These are phyloP conservation scores for Heliconius erato DNA, from an alignment of 2,888 invertebrate species.

Conservation along the genomic window DNA sequence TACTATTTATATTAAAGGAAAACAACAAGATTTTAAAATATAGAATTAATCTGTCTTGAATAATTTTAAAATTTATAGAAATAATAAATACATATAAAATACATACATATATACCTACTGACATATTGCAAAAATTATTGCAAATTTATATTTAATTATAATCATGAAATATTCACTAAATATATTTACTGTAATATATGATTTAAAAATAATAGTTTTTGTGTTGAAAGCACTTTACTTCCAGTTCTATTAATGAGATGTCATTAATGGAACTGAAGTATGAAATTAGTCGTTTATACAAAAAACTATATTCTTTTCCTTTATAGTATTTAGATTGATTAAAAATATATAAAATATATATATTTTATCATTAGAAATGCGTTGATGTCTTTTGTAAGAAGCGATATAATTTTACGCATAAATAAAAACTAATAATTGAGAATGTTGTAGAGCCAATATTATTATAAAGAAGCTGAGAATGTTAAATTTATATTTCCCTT, in stretches of 20 bases:
- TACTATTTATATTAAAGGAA: too few species aligned
- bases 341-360: not conserved
- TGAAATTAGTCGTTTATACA: not conserved
- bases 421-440: not conserved
- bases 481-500: not conserved
- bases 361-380: slow-evolving; percentile 35
- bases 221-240: not conserved
- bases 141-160: not conserved
- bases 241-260: not conserved
- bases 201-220: not conserved
- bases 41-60: too few species aligned
- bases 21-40: too few species aligned
- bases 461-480: not conserved
- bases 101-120: too few species aligned
- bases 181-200: not conserved
- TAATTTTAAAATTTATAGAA: too few species aligned
- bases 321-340: not conserved
- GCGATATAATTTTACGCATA: slow-evolving; percentile 28
- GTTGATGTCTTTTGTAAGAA: slow-evolving; percentile 49
- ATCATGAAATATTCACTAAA: not conserved
- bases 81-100: too few species aligned
- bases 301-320: not conserved
- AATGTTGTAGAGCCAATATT: not conserved
- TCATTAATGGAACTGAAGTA: too few species aligned
- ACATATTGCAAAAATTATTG: too few species aligned